Evolutionary conservation across 1,140 invertebrate genomes (phyloP).

Genomic region (Heliconius melpomene): DNA sequence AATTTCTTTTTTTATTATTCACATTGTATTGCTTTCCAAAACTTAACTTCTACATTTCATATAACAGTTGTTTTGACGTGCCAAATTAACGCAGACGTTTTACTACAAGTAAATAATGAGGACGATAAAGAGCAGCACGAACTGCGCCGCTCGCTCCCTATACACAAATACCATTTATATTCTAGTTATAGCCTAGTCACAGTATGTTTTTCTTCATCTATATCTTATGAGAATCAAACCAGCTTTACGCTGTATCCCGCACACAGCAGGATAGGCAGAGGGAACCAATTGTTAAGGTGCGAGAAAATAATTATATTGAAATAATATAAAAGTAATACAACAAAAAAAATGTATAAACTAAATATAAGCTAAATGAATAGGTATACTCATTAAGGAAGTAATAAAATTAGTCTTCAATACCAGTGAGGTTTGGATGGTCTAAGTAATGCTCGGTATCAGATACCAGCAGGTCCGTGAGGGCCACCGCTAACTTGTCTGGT

Average conservation of each 20-base stretch:
- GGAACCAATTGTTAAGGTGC: too few relatives aligned
- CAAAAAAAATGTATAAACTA: background rate
- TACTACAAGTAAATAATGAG: slow-evolving; percentile 20
- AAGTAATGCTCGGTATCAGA: slow-evolving; percentile 32
- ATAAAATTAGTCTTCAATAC: slow-evolving; percentile 24
- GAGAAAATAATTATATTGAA: too few relatives aligned
- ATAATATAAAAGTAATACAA: too few relatives aligned
- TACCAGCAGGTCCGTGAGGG: slow-evolving; percentile 21
- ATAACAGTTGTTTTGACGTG: slow-evolving; percentile 24
- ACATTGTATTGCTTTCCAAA: background rate
- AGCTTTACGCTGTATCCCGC: too few relatives aligned
- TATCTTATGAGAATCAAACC: too few relatives aligned
- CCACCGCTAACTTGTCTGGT: slow-evolving; percentile 28
- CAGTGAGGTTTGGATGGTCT: slow-evolving; percentile 21
- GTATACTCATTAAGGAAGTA: slow-evolving; percentile 16
- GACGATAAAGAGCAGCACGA: slow-evolving; percentile 16
- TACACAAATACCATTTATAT: slow-evolving; percentile 21
- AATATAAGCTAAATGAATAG: background rate
- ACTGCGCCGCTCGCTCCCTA: background rate
- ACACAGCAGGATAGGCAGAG: too few relatives aligned
- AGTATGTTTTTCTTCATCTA: slow-evolving; percentile 5
- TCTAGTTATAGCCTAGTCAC: slow-evolving; percentile 3
- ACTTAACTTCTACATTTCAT: background rate
- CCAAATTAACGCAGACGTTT: slow-evolving; percentile 29
- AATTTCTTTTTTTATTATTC: background rate